These are phyloP conservation scores for Phyllostomus hastatus DNA, from an alignment of 2,113 vertebrate species.

Conservation along the genomic window DNA sequence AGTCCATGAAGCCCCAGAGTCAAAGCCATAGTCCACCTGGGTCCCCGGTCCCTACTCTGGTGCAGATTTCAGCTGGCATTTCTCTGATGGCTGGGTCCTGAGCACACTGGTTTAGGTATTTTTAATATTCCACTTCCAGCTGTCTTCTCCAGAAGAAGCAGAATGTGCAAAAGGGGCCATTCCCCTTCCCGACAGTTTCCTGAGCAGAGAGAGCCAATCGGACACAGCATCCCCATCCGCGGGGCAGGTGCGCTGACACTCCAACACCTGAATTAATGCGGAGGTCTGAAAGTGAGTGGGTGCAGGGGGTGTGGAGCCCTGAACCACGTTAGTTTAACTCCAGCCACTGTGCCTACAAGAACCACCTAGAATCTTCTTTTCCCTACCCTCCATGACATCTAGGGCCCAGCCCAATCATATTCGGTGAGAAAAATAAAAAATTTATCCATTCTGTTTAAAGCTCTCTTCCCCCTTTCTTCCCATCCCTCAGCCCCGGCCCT, in stretches of 20 bases:
- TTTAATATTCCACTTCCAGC: neutral
- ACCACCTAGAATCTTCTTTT: neutral
- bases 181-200: neutral
- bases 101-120: neutral
- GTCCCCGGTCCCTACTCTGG: too few relatives aligned
- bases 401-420: neutral
- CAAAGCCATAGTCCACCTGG: neutral
- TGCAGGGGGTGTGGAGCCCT: neutral
- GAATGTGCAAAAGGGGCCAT: neutral
- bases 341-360: neutral
- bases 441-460: neutral
- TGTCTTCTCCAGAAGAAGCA: neutral
- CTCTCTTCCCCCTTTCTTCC: neutral
- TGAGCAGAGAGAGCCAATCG: too few relatives aligned
- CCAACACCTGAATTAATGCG: too few relatives aligned
- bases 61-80: neutral
- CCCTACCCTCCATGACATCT: neutral
- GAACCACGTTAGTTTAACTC: neutral
- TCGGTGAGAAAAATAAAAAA: neutral
- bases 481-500: neutral
- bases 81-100: neutral
- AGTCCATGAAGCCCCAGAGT: neutral
- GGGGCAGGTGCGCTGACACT: accelerated
- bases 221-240: neutral
- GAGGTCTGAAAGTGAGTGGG: neutral